Evolutionary conservation across 1,140 invertebrate species (phyloP).

Genomic region (Achatina immaculata): DNA sequence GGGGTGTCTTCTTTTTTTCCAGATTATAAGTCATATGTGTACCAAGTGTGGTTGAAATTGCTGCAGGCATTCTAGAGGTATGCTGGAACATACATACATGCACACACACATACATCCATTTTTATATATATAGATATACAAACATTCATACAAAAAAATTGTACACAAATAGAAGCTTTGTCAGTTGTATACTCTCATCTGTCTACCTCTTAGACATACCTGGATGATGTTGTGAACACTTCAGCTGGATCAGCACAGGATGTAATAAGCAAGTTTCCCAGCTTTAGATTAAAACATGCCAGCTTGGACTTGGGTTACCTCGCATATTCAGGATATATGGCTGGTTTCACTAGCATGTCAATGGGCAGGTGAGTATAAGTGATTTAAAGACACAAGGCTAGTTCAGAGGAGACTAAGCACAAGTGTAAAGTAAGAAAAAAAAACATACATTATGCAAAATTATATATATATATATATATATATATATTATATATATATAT

Average conservation of each 20-base stretch:
- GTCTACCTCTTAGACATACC: neutral
- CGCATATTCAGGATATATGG: neutral
- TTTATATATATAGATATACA: no score
- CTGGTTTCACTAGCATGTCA: neutral
- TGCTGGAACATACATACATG: neutral
- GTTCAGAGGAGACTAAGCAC: no score
- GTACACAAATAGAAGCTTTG: neutral
- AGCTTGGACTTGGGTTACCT: neutral
- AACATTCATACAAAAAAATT: neutral
- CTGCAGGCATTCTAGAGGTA: no score
- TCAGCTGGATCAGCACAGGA: neutral
- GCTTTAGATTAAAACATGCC: neutral
- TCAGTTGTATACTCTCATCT: neutral
- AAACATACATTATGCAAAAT: no score
- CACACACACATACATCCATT: neutral
- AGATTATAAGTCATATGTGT: no score
- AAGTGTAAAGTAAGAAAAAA: no score
- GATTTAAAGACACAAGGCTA: no score
- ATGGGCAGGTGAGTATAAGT: neutral
- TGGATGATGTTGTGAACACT: neutral
- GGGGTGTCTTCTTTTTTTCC: no score
- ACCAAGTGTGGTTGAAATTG: no score
- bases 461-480: no score
- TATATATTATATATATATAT: no score
- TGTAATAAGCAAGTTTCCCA: slow-evolving; percentile 17